Evolutionary conservation across 2,113 vertebrate genomes (phyloP).

Genomic region (Spheniscus mendiculus): DNA sequence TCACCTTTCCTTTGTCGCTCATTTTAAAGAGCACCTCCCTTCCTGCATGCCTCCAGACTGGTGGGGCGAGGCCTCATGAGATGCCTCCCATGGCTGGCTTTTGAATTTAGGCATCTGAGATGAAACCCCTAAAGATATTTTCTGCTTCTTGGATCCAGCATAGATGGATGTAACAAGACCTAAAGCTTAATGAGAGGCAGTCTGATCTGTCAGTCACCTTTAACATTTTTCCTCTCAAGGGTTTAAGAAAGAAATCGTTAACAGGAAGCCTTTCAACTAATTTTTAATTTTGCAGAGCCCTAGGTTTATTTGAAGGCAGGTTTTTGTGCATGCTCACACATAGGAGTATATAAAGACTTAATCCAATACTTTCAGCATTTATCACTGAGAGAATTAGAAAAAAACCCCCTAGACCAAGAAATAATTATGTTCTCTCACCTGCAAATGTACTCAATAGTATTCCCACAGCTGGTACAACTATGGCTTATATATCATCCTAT

Average conservation of each 20-base stretch:
- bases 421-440: background rate
- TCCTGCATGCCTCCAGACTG: background rate
- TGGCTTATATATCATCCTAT: background rate
- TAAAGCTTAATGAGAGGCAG: background rate
- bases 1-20: fast-evolving
- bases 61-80: background rate
- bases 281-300: background rate
- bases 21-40: background rate
- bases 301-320: background rate
- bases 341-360: background rate
- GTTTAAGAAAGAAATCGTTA: background rate
- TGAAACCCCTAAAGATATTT: background rate
- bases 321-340: background rate
- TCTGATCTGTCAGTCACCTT: background rate
- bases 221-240: background rate
- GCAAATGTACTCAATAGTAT: background rate
- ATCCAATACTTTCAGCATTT: background rate
- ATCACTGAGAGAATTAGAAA: background rate
- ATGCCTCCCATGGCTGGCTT: background rate
- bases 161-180: background rate
- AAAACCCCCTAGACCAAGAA: background rate
- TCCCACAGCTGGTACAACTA: background rate
- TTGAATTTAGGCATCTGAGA: background rate
- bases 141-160: background rate
- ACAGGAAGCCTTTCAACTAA: background rate